Conservation (phyloP, 2,113 vertebrate genomes). For the Pseudolaguvia tuberculata region DNA sequence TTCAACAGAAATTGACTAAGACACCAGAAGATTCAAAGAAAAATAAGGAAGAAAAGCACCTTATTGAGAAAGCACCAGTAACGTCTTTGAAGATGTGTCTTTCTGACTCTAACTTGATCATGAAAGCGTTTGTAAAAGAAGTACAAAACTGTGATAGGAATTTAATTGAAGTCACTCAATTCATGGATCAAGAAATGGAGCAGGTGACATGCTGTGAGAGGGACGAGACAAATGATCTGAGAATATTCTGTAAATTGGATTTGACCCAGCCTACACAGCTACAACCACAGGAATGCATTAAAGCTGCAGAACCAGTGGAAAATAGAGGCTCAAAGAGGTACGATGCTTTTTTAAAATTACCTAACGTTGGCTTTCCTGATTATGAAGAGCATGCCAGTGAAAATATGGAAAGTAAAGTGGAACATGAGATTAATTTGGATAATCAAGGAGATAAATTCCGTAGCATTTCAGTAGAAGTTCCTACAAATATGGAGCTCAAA, state of each 20-base stretch:
- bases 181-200: constrained; percentile 43
- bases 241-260: constrained; percentile 48
- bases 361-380: constrained; percentile 9
- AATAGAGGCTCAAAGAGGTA: constrained; percentile 23
- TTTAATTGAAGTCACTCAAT: constrained; percentile 37
- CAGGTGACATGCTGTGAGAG: constrained; percentile 41
- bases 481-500: constrained; percentile 20
- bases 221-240: constrained; percentile 35
- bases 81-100: constrained; percentile 24
- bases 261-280: constrained; percentile 45
- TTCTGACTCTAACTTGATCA: constrained; percentile 38
- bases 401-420: neutral
- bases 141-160: constrained; percentile 11
- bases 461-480: neutral
- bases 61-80: constrained; percentile 23
- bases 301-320: constrained; percentile 47
- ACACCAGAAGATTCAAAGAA: constrained; percentile 15
- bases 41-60: constrained; percentile 35
- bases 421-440: constrained; percentile 7
- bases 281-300: constrained; percentile 39
- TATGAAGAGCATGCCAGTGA: constrained; percentile 14
- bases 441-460: constrained; percentile 25
- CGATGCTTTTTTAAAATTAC: constrained; percentile 37
- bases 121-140: constrained; percentile 35
- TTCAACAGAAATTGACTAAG: constrained; percentile 24